A percentile compares a stretch with the other conserved stretches of the same genome.
Conservation (phyloP, 1,140 invertebrate genomes). For the Anastatus disparis region DNA sequence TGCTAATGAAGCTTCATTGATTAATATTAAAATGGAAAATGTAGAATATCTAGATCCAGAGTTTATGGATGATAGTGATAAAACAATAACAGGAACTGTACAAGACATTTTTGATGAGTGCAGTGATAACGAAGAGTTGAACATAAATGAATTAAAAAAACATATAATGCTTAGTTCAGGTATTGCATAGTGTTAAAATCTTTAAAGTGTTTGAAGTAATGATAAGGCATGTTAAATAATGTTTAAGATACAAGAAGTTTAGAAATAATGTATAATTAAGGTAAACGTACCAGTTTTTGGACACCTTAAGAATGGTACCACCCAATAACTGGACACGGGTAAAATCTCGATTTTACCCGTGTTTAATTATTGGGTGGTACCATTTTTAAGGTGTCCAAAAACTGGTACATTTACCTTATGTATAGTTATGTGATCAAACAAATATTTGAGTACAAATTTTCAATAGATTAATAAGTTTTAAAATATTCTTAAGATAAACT, state of each 20-base stretch:
- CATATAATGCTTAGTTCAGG: constrained; percentile 49
- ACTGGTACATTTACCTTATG: too few species aligned
- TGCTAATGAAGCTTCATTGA: not conserved
- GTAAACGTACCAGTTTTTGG: too few species aligned
- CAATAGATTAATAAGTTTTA: not conserved
- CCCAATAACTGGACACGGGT: too few species aligned
- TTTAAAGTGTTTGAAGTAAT: constrained; percentile 2
- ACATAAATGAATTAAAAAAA: constrained; percentile 51
- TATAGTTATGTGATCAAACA: not conserved
- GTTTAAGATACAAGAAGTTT: not conserved
- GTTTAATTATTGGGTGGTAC: too few species aligned
- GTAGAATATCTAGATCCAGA: constrained; percentile 33
- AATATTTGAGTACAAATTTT: not conserved
- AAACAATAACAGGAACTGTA: constrained; percentile 57
- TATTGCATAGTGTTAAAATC: constrained; percentile 40
- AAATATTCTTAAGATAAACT: not conserved
- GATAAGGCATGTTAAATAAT: not conserved
- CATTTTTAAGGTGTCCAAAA: too few species aligned
- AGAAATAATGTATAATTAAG: not conserved
- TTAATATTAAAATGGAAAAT: constrained; percentile 32
- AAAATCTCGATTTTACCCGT: too few species aligned
- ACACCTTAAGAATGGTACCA: too few species aligned
- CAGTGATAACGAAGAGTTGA: constrained; percentile 55
- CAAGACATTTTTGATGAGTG: constrained; percentile 63
- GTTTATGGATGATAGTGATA: constrained; percentile 31